Base-by-base conservation (phyloP, 1,140 invertebrate genomes). In the Pectinophora gossypiella region DNA sequence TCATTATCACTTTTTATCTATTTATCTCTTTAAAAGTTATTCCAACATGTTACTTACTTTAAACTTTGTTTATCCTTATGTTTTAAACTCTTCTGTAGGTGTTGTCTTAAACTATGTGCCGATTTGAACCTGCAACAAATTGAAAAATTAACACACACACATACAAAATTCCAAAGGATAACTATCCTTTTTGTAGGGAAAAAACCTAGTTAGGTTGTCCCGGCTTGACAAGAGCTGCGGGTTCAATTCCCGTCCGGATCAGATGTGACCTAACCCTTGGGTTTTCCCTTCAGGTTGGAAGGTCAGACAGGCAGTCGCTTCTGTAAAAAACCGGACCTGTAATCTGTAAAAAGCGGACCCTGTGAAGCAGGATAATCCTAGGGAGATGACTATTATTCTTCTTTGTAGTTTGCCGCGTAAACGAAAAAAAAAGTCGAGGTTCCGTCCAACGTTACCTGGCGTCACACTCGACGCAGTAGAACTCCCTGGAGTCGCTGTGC, bases 391-490 rank as follows among this genome's bases (percentile, higher is more conserved):
- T n/a, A n/a, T n/a, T n/a, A n/a, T n/a, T n/a, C n/a, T n/a, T n/a
- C n/a, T n/a, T n/a, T n/a, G n/a, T n/a, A n/a, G 12, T 27, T 6
- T 12, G 23, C 5, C 5, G 12, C 23, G 12, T 27, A 27, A 6
- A 27, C 23, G 23, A 27, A 12, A 27, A 5, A 27, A 12, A 27
- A 12, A 27, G 23, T 40, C 6, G 9, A 40, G 5, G 12, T 27
- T 19, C 12, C 55, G n/a, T n/a, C n/a, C n/a, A n/a, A n/a, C n/a
- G n/a, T 63, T n/a, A 79, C 76, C 78, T 71, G 43, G 68, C 66
- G 38, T 86, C 83, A 19, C 84, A 87, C 54, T 87, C 84, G 2
- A 87, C 84, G 52, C 84, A 87, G 57, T 87, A 87, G 53, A 56
- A 82, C 2, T 87, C 72, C 54, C 72, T 76, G 5, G 51, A 35